Base-by-base conservation (phyloP, 2,797 vertebrate genomes). In the Pseudotriccus pelzelni region DNA sequence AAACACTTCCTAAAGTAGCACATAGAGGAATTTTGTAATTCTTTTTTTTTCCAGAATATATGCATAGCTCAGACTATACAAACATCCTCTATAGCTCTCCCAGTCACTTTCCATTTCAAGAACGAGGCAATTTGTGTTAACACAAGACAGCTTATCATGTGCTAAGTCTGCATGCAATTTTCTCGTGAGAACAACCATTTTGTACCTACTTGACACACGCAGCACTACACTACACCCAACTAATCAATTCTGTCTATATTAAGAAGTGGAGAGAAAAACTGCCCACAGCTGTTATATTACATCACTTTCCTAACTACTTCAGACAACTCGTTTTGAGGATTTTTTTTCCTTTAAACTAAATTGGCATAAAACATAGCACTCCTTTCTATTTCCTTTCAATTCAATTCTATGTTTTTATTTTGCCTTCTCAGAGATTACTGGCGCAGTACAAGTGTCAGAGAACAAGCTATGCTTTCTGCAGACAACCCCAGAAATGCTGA, bases 41-140 rank as follows among this genome's bases (percentile, higher is more conserved):
- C 78, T 82, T 93, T 76, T 87, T 92, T 67, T 89, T 91, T 74
- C 79, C 82, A 90, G 87, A 94, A 94, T 88, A 94, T 95, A 85
- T 94, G 82, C 73, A 69, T 25, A 95, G 93, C 77, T 94, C 83
- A 93, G 93, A 93, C 95, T 91, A 90, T 21, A 94, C 94, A 96
- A 95, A 94, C 93, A 95, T 91, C 79, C 79, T 94, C 94, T 95
- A 94, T 81, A 94, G 95, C 94, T 84, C 93, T 94, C 89, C 62
- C 94, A 94, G 95, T 97, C 95, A 93, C 93, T 95, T 94, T 92
- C 94, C 87, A 97, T 97, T 95, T 97, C 95, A 97, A 97, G 94
- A 93, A 96, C 12, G 25, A 94, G 91, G 91, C 80, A 95, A 94
- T 96, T 95, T 96, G 91, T 93, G 85, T 90, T 97, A 95, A 93